Evolutionary conservation across 2,113 vertebrate species (phyloP), one percentile per base, ranked within the genome.

Genomic region (Pseudorasbora parva): DNA sequence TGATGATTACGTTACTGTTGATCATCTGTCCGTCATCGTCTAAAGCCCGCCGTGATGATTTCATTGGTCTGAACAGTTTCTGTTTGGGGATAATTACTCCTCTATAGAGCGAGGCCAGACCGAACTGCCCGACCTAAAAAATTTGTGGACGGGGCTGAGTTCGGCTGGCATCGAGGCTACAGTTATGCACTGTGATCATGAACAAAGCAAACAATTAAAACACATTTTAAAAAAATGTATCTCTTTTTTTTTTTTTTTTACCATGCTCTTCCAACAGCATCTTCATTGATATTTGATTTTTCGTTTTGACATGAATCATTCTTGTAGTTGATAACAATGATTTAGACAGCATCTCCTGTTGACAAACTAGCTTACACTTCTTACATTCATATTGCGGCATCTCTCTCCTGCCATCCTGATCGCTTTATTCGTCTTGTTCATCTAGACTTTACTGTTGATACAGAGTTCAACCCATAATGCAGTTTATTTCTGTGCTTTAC

Each of bases 221-320:
- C n/a, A n/a, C n/a, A n/a, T n/a, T n/a, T n/a, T n/a, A n/a, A n/a
- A n/a, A n/a, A n/a, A n/a, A n/a, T n/a, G n/a, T n/a, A n/a, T n/a
- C n/a, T n/a, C n/a, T n/a, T n/a, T n/a, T n/a, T n/a, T n/a, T n/a
- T n/a, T n/a, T n/a, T n/a, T n/a, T n/a, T n/a, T n/a, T n/a, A n/a
- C n/a, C n/a, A n/a, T n/a, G n/a, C n/a, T 60, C 4, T 72, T 73
- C n/a, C 56, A 2, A 23, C 14, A 1, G 21, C 1, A 14, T 27
- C 47, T 43, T 37, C 69, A 43, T 12, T 64, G 59, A 12, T 49
- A 23, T 66, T 43, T 23, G 21, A 47, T 37, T 37, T 66, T 21
- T 41, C 37, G 33, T 41, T 56, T 30, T 64, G 68, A 45, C 77
- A n/a, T 30, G 23, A 51, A 66, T 43, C 45, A 68, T 51, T 80